A percentile compares a stretch with the other conserved stretches of the same genome.
These are phyloP conservation scores for Loripinus fragilis DNA, from an alignment of 2,888 invertebrate genomes.

Conservation along the genomic window DNA sequence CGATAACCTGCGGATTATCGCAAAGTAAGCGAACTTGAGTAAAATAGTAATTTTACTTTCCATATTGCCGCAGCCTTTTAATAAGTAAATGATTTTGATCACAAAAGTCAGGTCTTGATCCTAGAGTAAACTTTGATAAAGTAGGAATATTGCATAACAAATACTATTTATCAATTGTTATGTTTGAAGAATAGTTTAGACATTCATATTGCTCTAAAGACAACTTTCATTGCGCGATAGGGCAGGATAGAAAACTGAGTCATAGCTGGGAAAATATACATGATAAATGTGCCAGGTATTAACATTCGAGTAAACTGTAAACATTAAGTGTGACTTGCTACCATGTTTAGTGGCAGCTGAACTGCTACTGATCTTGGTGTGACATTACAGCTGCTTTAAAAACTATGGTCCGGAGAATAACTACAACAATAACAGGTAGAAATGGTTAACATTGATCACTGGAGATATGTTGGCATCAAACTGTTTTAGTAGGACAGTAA, in stretches of 20 bases:
- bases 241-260: background rate
- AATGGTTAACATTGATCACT: too few species aligned
- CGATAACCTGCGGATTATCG: slow-evolving; percentile 17
- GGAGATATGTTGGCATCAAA: too few species aligned
- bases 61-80: slow-evolving; percentile 24
- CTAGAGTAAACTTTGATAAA: slow-evolving; percentile 10
- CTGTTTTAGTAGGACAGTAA: too few species aligned
- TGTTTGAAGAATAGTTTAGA: slow-evolving; percentile 15
- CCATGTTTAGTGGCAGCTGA: too few species aligned
- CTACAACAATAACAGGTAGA: too few species aligned
- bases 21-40: slow-evolving; percentile 16
- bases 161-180: slow-evolving; percentile 26
- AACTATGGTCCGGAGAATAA: too few species aligned
- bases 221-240: background rate
- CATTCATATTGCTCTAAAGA: background rate
- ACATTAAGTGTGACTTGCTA: too few species aligned
- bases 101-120: slow-evolving; percentile 8
- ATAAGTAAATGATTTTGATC: slow-evolving; percentile 9
- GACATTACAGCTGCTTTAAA: too few species aligned
- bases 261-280: too few species aligned
- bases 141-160: slow-evolving; percentile 23
- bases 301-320: too few species aligned
- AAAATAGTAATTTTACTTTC: slow-evolving; percentile 23
- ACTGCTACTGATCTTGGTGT: too few species aligned
- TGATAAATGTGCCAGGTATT: too few species aligned